Evolutionary conservation across 2,113 vertebrate species (phyloP).

Genomic region (Pitta sordida): DNA sequence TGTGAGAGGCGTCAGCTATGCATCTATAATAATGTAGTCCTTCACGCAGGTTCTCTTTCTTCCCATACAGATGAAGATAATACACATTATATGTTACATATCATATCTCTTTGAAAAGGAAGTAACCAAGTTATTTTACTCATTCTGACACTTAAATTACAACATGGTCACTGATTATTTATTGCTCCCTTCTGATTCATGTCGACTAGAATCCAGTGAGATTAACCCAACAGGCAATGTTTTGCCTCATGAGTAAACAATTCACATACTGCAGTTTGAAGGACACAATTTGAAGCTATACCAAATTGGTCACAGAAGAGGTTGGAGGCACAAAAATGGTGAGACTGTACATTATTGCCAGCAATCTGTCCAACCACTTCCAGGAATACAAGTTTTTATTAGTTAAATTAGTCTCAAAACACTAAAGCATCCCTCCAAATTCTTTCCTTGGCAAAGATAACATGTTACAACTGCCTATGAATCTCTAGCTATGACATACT

Average conservation of each 20-base stretch:
- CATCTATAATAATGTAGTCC: not conserved
- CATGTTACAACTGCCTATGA: not conserved
- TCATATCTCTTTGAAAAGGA: not conserved
- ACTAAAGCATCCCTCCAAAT: not conserved
- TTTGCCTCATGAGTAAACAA: not conserved
- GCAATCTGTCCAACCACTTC: not conserved
- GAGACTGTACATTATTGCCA: not conserved
- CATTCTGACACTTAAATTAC: not conserved
- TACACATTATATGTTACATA: not conserved
- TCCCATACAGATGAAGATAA: not conserved
- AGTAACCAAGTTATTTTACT: not conserved
- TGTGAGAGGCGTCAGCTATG: not conserved
- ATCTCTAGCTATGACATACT: not conserved
- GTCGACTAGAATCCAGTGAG: not conserved
- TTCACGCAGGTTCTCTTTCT: not conserved
- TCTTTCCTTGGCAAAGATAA: not conserved
- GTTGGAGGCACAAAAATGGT: not conserved
- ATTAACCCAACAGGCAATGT: not conserved
- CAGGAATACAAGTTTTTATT: slow-evolving; percentile 24
- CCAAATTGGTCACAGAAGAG: not conserved
- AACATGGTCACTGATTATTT: not conserved
- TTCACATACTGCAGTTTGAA: not conserved
- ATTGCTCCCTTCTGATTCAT: not conserved
- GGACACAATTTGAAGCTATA: not conserved
- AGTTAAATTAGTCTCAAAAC: not conserved